A percentile compares a stretch with the other conserved stretches of the same genome.
Evolutionary conservation across 2,113 vertebrate species (phyloP).

Genomic region (Melanostigma gelatinosum): DNA sequence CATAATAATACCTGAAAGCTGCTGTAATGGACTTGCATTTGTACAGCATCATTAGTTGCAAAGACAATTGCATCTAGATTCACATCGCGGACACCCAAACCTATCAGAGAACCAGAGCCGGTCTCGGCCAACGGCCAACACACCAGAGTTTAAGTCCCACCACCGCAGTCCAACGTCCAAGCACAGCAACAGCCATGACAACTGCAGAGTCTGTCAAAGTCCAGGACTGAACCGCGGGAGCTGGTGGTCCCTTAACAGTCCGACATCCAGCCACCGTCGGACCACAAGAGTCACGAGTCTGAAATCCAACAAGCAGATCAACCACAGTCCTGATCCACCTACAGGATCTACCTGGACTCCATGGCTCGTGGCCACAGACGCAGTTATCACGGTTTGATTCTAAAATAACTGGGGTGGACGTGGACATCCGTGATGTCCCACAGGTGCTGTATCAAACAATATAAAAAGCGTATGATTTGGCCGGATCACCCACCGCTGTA

Average conservation of each 20-base stretch:
- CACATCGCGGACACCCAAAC: background rate
- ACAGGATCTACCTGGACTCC: background rate
- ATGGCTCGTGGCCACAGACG: background rate
- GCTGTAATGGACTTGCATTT: too few species aligned
- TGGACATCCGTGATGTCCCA: background rate
- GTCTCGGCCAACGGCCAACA: background rate
- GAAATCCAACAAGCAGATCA: background rate
- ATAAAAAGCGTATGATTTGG: background rate
- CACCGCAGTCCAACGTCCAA: background rate
- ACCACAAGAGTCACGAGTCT: background rate
- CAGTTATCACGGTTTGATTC: background rate
- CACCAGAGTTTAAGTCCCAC: too few species aligned
- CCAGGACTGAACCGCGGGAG: background rate
- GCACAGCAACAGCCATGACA: background rate
- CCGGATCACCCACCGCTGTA: background rate
- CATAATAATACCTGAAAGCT: too few species aligned
- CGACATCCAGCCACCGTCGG: background rate
- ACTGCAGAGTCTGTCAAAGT: background rate
- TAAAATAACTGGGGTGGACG: background rate
- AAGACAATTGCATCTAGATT: conserved; percentile 44
- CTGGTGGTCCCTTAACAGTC: background rate
- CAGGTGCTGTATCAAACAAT: background rate
- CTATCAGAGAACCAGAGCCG: background rate
- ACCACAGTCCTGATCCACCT: conserved; percentile 4
- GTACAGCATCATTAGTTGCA: conserved; percentile 66